Base-by-base conservation (phyloP, 2,797 vertebrate species). In the Centropyge bicolor region DNA sequence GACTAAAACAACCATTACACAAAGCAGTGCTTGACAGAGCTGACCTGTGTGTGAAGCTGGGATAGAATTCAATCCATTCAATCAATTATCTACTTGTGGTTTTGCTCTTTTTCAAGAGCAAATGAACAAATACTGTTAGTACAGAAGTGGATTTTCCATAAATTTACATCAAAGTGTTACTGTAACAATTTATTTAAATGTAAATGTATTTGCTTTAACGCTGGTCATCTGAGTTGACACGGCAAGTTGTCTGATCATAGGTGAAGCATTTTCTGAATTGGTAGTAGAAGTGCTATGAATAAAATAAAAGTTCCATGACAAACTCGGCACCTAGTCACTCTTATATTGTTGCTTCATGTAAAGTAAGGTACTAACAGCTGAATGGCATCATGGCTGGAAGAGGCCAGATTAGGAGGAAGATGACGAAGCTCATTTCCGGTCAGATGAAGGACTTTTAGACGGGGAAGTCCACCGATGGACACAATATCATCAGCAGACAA, bases 371-470 rank as follows among this genome's bases (percentile, higher is more conserved):
- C 88, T 85, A 57, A 90, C 89, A 24, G 64, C 45, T 85, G 69
- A 54, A 68, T 35, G 11, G 27, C 17, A 12, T 83, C 70, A 3
- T 2, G 22, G 40, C 22, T 48, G 38, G 76, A 77, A 8, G 62
- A 79, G 13, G 90, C 87, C 92, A 97, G 87, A 70, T 95, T 72
- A 2, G 75, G 85, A 57, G 97, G 96, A 85, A 98, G 94, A 13
- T 80, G 91, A 45, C 62, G 87, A 64, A 98, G 95, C 14, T 92
- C 66, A 6, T 97, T 98, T 90, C 95, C 96, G 0, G 95, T 96
- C 70, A 98, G 93, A 76, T 94, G 92, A 87, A 98, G 95, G 41
- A 95, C 92, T 85, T 95, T 95, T 49, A 98, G 95, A 45, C 17
- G 80, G 16, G 95, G 87, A 64, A 98, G 91, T 59, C 81, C 67